Evolutionary conservation across 2,113 vertebrate genomes (phyloP).

Genomic region (Erpornis zantholeuca): DNA sequence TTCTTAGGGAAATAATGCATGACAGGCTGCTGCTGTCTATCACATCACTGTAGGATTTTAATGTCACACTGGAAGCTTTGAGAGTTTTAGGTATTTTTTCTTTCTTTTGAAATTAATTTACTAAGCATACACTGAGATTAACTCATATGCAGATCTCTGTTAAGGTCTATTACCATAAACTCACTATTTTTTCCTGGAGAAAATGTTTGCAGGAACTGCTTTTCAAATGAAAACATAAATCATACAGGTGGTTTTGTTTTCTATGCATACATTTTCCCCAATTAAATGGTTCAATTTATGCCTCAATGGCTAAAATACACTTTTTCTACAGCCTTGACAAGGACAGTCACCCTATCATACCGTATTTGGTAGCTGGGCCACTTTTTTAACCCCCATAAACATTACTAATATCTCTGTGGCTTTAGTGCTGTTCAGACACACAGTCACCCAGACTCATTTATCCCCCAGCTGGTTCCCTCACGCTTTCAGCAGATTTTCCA

Average conservation of each 20-base stretch:
- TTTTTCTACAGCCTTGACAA: background rate
- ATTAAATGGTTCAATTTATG: background rate
- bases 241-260: background rate
- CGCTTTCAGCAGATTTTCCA: background rate
- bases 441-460: background rate
- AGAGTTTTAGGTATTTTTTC: background rate
- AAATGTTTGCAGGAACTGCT: background rate
- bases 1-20: background rate
- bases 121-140: background rate
- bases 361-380: background rate
- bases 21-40: background rate
- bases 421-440: background rate
- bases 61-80: background rate
- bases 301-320: background rate
- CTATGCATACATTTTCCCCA: background rate
- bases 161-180: background rate
- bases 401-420: background rate
- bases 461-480: background rate
- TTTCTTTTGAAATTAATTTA: background rate
- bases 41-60: background rate
- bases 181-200: background rate
- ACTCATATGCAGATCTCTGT: background rate
- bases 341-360: background rate
- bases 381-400: background rate
- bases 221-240: background rate